phyloP scores from a whole-genome alignment of 2,797 vertebrate genomes.

The Coilia nasus region DNA sequence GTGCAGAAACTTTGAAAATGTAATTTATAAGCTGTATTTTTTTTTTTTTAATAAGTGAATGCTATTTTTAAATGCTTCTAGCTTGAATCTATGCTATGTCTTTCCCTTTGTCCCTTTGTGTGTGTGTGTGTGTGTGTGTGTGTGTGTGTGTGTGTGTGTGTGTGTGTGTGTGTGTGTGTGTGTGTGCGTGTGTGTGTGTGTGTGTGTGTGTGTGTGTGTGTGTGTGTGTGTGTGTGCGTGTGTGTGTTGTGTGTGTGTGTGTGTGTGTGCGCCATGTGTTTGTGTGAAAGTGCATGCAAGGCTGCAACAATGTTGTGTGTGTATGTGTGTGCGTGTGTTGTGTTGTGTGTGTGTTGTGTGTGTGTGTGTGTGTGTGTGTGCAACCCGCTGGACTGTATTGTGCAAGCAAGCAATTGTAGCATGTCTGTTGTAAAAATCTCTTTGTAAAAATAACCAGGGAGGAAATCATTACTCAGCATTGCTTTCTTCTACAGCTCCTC shows the following conservation, averaged over 20 bases:
- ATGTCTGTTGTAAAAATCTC: background rate
- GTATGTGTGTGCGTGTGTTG: conserved; percentile 8
- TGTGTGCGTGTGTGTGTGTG: background rate
- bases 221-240: conserved; percentile 16
- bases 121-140: conserved; percentile 12
- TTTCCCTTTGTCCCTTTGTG: no score
- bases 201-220: conserved; percentile 22
- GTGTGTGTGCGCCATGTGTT: background rate
- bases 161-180: conserved; percentile 28
- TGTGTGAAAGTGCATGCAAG: conserved; percentile 3
- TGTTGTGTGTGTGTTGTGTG: background rate
- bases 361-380: background rate
- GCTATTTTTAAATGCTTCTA: no score
- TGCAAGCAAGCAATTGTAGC: background rate
- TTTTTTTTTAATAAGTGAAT: no score
- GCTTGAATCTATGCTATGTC: no score
- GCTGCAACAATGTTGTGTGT: background rate
- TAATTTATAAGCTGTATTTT: no score
- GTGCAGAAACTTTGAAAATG: no score
- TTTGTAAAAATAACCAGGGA: background rate
- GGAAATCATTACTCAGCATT: conserved; percentile 8
- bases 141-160: conserved; percentile 38
- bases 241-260: background rate
- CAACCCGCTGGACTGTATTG: background rate
- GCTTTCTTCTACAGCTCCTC: background rate